phyloP scores from a whole-genome alignment of 2,888 invertebrate species.

The Trissolcus japonicus region DNA sequence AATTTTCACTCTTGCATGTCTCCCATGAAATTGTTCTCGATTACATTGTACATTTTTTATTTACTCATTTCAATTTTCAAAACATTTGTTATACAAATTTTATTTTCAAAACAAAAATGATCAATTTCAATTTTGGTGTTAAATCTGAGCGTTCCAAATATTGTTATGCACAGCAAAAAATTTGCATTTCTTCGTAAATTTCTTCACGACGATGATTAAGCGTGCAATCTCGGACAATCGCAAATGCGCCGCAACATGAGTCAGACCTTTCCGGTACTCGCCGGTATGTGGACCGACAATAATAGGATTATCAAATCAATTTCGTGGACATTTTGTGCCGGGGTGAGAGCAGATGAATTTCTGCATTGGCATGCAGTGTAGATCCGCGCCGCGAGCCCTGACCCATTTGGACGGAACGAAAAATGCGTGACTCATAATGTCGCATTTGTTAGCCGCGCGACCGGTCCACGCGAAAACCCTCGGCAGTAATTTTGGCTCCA shows the following conservation, averaged over 20 bases:
- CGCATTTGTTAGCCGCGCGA: conserved; percentile 15
- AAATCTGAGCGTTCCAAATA: no score
- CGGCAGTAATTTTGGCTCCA: conserved; percentile 20
- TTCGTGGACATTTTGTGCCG: conserved; percentile 10
- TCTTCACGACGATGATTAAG: no score
- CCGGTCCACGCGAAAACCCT: conserved; percentile 12
- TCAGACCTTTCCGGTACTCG: conserved; percentile 5
- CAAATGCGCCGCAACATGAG: not conserved
- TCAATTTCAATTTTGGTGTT: no score
- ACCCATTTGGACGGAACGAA: conserved; percentile 36
- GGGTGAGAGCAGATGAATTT: conserved; percentile 24
- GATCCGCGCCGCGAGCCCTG: conserved; percentile 28
- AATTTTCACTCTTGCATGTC: no score
- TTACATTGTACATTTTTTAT: no score
- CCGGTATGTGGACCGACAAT: conserved; percentile 4
- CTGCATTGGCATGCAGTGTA: conserved; percentile 40
- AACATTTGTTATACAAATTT: no score
- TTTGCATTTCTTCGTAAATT: no score
- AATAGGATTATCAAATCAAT: conserved; percentile 32
- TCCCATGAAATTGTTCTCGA: no score
- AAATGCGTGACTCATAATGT: conserved; percentile 44
- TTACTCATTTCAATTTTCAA: no score
- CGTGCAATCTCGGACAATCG: no score
- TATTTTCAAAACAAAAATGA: no score
- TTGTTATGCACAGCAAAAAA: no score